These are phyloP conservation scores for Speoplatyrhinus poulsoni DNA, from an alignment of 2,113 vertebrate genomes.

Conservation along the genomic window DNA sequence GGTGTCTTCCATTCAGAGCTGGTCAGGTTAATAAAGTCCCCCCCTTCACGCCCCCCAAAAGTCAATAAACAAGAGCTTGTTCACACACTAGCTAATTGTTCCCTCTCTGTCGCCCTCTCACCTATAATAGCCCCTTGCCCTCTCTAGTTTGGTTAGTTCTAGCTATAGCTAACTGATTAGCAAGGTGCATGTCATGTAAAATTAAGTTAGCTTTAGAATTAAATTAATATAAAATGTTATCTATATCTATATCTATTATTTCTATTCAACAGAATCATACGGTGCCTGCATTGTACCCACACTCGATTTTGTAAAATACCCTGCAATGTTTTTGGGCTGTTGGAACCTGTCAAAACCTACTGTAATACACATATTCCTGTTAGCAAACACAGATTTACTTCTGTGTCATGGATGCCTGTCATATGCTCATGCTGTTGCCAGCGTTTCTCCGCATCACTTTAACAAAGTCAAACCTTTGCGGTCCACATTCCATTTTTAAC, in stretches of 20 bases:
- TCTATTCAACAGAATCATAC: neutral
- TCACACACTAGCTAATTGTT: conserved; percentile 79
- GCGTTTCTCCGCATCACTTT: conserved; percentile 28
- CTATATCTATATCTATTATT: too few relatives aligned
- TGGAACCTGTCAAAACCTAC: conserved; percentile 20
- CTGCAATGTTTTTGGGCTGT: conserved; percentile 12
- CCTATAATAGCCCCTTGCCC: conserved; percentile 3
- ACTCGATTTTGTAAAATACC: conserved; percentile 12
- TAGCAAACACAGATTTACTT: neutral
- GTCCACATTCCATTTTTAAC: conserved; percentile 47
- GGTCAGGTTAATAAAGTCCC: conserved; percentile 79
- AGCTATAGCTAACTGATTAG: conserved; percentile 8
- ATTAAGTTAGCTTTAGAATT: too few relatives aligned
- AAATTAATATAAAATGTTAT: too few relatives aligned
- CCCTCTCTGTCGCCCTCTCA: conserved; percentile 28
- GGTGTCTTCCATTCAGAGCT: conserved; percentile 78
- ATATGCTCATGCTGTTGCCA: conserved; percentile 38
- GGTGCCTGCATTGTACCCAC: neutral
- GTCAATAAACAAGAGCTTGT: conserved; percentile 81
- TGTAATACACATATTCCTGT: conserved; percentile 2
- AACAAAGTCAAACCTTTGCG: conserved; percentile 37
- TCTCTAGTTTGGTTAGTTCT: conserved; percentile 8
- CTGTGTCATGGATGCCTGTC: conserved; percentile 27
- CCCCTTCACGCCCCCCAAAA: conserved; percentile 47
- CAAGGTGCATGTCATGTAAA: too few relatives aligned